Evolutionary conservation across 2,888 invertebrate species (phyloP), one percentile per base, ranked within the genome.

Genomic region (Argynnis bischoffii): DNA sequence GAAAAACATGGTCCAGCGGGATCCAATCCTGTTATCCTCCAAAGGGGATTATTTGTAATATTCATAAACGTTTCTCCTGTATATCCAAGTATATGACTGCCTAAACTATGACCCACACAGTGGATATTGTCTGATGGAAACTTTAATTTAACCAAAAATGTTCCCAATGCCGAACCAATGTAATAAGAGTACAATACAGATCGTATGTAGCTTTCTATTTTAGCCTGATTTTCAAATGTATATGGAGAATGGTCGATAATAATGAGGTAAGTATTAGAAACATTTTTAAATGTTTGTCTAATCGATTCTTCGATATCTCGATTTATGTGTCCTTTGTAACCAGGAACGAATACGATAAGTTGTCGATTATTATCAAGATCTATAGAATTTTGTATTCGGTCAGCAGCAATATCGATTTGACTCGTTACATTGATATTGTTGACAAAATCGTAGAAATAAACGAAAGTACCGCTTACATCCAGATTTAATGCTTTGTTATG

Each of bases 1-100:
- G 66, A 55, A 35, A 76, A 77, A 66, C 75, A 77, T 41, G 76
- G 76, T 14, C 76, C 75, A 5, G 77, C 76, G 0, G 77, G 77
- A 63, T 77, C 77, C 13, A 75, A 69, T 2, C 73, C 77, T 14
- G 75, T 76, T 3, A 74, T 67, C 35, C 65, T 70, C 63, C 66
- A 65, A 3, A 76, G 26, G 8, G 60, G 69, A 6, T 67, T 57
- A 0, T 64, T 64, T 16, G 72, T 72, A 31, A 65, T 60, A 18
- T 41, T 63, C 18, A 11, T 60, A 65, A 67, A 76, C 13, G 48
- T 63, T 31, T 72, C 70, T 11, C 73, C 72, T 5, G 74, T 67
- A 16, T 72, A 74, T 0, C 72, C 74, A 1, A 75, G 26, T 2
- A 76, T 75, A 60, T 77, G 76, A 8, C 73, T 66, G 13, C 76